Percentiles rank a stretch among this genome's conserved stretches.
Conservation (phyloP, 2,888 invertebrate species). For the Calliopum simillimum region DNA sequence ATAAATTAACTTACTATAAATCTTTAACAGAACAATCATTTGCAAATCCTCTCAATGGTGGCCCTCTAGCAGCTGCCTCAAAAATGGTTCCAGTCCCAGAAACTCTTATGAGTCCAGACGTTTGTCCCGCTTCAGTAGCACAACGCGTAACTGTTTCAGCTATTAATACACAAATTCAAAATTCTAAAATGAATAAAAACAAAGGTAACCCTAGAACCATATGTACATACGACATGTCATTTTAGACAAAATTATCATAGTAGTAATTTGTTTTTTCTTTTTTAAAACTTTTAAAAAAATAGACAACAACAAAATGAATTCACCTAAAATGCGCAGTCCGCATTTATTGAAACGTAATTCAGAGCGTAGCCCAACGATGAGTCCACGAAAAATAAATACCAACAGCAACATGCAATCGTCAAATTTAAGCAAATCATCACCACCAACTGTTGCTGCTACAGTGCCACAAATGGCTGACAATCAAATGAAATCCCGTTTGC, state of each 20-base stretch:
- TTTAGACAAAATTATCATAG: too few relatives aligned
- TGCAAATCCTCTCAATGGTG: conserved; percentile 53
- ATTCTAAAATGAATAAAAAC: conserved; percentile 63
- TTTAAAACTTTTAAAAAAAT: not conserved
- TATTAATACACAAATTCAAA: conserved; percentile 60
- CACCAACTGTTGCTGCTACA: conserved; percentile 4
- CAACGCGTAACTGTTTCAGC: conserved; percentile 61
- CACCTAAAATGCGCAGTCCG: conserved; percentile 64
- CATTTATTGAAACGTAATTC: conserved; percentile 61
- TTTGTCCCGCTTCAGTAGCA: conserved; percentile 64
- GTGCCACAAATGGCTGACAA: conserved; percentile 44
- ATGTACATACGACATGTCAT: not conserved
- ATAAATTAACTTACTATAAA: not conserved
- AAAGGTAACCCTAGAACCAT: conserved; percentile 54
- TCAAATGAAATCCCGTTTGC: conserved; percentile 51
- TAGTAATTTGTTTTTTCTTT: not conserved
- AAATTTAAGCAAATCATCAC: conserved; percentile 13
- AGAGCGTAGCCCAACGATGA: conserved; percentile 59
- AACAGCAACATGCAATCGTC: conserved; percentile 33
- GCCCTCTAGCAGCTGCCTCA: conserved; percentile 82
- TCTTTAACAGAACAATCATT: conserved; percentile 55
- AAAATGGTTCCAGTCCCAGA: conserved; percentile 91
- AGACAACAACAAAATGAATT: conserved; percentile 63
- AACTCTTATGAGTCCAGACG: conserved; percentile 86
- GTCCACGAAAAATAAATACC: conserved; percentile 57